Percentiles rank a stretch among this genome's conserved stretches.
Conservation (phyloP, 2,888 invertebrate genomes). For the Trachelus stipa region DNA sequence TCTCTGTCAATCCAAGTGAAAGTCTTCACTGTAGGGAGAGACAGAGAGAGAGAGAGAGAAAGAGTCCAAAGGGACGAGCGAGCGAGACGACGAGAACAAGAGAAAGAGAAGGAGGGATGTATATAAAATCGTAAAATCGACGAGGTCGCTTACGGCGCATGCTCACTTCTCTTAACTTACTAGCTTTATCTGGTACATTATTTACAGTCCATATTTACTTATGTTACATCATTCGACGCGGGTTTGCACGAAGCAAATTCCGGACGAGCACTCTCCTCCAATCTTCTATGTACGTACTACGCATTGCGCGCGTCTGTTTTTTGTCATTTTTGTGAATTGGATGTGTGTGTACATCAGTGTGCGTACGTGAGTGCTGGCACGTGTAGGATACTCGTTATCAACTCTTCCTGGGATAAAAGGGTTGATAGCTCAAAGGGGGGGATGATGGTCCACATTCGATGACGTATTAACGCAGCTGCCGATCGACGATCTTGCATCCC, state of each 20-base stretch:
- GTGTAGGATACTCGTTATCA: conserved; percentile 23
- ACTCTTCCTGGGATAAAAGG: conserved; percentile 23
- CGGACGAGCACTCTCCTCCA: conserved; percentile 51
- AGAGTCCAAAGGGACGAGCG: conserved; percentile 22
- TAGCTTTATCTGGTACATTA: conserved; percentile 64
- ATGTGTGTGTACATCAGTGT: conserved; percentile 23
- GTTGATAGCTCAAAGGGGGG: background rate
- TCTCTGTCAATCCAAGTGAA: background rate
- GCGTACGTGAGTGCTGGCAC: conserved; percentile 33
- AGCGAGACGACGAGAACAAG: background rate
- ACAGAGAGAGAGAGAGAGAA: too few species aligned
- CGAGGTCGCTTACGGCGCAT: conserved; percentile 36
- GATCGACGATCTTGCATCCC: background rate
- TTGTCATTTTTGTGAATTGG: conserved; percentile 18
- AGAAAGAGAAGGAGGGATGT: background rate
- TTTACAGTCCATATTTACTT: conserved; percentile 67
- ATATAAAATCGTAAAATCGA: background rate
- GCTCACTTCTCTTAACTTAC: conserved; percentile 56
- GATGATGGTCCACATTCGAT: background rate
- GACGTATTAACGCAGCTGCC: background rate
- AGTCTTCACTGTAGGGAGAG: background rate
- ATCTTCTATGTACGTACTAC: conserved; percentile 15
- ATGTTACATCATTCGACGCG: conserved; percentile 63
- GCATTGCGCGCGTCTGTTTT: conserved; percentile 6
- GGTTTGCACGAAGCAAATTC: conserved; percentile 57